phyloP scores from a whole-genome alignment of 2,113 vertebrate genomes.

The Prunella himalayana region DNA sequence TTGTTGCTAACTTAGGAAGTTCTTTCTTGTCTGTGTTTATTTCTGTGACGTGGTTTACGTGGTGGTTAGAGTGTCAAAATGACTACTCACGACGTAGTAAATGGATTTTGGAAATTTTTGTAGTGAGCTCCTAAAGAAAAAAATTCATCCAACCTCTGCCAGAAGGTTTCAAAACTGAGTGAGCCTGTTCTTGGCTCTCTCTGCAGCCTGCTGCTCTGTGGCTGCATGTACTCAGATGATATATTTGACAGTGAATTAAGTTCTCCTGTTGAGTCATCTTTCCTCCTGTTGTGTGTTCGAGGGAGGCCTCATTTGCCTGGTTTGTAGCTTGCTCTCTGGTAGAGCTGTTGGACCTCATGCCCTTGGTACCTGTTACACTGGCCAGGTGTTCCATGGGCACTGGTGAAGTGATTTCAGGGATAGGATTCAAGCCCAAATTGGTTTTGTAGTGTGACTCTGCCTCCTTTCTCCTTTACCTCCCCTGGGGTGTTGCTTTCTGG shows the following conservation, averaged over 20 bases:
- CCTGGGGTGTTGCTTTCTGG: not conserved
- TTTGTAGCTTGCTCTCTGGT: not conserved
- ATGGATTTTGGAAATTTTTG: not conserved
- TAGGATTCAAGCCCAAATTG: not conserved
- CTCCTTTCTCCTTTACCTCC: not conserved
- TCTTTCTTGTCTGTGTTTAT: not conserved
- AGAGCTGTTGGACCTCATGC: not conserved
- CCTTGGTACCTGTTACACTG: not conserved
- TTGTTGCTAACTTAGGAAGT: not conserved
- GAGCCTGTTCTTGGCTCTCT: not conserved
- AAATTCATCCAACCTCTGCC: not conserved
- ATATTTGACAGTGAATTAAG: constrained; percentile 13
- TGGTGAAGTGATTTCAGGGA: not conserved
- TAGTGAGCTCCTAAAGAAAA: not conserved
- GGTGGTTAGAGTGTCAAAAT: not conserved
- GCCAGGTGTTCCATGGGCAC: not conserved
- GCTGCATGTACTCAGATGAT: not conserved
- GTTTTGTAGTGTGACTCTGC: not conserved
- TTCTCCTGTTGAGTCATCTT: constrained; percentile 26
- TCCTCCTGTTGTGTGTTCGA: not conserved
- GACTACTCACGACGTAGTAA: not conserved
- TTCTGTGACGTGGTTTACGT: not conserved
- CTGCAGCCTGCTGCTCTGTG: not conserved
- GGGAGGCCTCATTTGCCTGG: not conserved
- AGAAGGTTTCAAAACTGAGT: constrained; percentile 30